phyloP scores from a whole-genome alignment of 2,113 vertebrate genomes.

The Morphnarchus princeps region DNA sequence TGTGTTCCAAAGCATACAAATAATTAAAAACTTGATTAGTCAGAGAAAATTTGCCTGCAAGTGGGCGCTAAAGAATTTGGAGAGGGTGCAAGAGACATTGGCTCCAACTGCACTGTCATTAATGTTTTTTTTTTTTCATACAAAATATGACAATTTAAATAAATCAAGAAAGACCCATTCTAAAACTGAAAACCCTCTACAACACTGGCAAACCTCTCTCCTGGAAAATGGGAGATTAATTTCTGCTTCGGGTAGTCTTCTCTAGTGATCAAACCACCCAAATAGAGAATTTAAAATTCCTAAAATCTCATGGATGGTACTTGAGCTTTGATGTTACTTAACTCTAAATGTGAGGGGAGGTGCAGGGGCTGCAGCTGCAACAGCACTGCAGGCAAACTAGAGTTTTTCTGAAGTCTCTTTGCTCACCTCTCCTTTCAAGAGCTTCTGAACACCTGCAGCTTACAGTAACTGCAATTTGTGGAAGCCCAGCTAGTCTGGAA shows the following conservation, averaged over 20 bases:
- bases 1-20: background rate
- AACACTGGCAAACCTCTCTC: background rate
- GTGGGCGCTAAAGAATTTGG: background rate
- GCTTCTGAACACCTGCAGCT: slow-evolving; percentile 40
- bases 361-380: background rate
- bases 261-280: background rate
- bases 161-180: background rate
- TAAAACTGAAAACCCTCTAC: background rate
- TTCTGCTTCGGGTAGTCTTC: background rate
- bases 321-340: background rate
- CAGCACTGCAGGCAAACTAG: background rate
- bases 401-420: background rate
- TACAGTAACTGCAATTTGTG: background rate
- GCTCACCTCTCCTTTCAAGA: background rate
- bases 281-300: background rate
- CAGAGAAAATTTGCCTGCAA: background rate
- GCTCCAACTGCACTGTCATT: background rate
- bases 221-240: background rate
- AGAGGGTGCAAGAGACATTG: background rate
- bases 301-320: background rate
- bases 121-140: background rate
- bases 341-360: background rate
- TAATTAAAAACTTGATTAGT: background rate
- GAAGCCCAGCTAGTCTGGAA: background rate
- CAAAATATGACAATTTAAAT: background rate